Base-by-base conservation (phyloP, 2,113 vertebrate genomes). In the Apus apus region DNA sequence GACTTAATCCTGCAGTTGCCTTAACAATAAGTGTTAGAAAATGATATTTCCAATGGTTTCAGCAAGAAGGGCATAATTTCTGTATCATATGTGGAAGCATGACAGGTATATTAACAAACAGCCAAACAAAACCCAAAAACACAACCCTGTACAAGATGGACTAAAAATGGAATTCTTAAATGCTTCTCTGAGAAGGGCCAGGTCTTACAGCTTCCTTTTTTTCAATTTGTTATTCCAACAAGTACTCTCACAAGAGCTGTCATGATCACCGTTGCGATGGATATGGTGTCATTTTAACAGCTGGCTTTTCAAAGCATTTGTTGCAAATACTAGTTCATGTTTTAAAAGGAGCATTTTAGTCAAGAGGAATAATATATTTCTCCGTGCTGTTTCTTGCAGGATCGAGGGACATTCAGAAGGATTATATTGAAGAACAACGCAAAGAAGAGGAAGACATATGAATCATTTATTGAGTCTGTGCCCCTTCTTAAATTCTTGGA, bases 401-500 rank as follows among this genome's bases (percentile, higher is more conserved):
- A 99, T 94, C 99, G 99, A 62, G 98, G 98, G 94, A 99, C 99
- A 2, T 99, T 99, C 97, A 99, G 99, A 97, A 98, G 99, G 98
- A 99, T 99, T 97, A 99, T 99, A 93, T 81, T 99, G 96, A 99
- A 99, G 98, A 99, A 99, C 97, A 99, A 99, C 9, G 99, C 99
- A 81, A 99, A 99, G 97, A 99, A 99, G 98, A 99, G 99, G 97
- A 99, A 95, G 98, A 98, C 98, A 2, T 99, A 98, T 75, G 99
- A 99, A 97, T 80, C 94, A 86, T 99, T 99, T 98, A 98, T 99
- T 62, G 99, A 99, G 94, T 99, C 99, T 66, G 99, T 99, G 82
- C 99, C 99, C 16, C 98, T 99, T 90, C 98, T 99, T 86, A 99
- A 99, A 92, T 99, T 99, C 70, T 98, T 99, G 92, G 99, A 99